These are phyloP conservation scores for Pantelozetes paolii DNA, from an alignment of 2,888 invertebrate genomes.

Conservation along the genomic window DNA sequence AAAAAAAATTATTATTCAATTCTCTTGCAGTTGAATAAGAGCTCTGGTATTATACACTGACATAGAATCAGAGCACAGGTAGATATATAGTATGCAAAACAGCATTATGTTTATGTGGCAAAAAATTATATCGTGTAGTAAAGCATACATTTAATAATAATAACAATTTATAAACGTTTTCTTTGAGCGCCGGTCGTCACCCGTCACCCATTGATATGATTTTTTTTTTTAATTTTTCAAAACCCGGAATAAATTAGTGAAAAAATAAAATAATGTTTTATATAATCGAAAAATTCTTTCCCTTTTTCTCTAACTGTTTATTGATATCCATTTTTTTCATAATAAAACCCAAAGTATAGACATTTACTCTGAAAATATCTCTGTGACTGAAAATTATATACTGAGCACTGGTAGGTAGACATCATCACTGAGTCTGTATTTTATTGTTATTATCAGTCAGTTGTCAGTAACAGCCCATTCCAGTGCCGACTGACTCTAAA, in stretches of 20 bases:
- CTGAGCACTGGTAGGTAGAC: neutral
- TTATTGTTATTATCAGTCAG: constrained; percentile 9
- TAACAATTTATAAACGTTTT: neutral
- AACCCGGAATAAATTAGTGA: neutral
- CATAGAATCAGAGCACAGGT: neutral
- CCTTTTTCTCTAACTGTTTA: neutral
- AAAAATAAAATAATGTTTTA: neutral
- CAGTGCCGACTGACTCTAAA: neutral
- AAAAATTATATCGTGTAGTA: neutral
- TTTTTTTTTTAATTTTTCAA: neutral
- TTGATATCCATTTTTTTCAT: neutral
- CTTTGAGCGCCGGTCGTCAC: neutral
- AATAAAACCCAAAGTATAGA: neutral
- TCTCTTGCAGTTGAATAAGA: neutral
- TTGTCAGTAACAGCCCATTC: constrained; percentile 18
- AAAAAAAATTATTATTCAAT: neutral
- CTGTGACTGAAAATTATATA: neutral
- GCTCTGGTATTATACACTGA: neutral
- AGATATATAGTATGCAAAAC: neutral
- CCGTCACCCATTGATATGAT: neutral
- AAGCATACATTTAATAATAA: neutral
- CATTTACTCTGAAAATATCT: neutral
- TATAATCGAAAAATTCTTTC: neutral
- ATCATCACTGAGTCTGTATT: neutral
- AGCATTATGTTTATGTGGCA: neutral